Conservation (phyloP, 2,888 invertebrate species). For the Gordius sp. region DNA sequence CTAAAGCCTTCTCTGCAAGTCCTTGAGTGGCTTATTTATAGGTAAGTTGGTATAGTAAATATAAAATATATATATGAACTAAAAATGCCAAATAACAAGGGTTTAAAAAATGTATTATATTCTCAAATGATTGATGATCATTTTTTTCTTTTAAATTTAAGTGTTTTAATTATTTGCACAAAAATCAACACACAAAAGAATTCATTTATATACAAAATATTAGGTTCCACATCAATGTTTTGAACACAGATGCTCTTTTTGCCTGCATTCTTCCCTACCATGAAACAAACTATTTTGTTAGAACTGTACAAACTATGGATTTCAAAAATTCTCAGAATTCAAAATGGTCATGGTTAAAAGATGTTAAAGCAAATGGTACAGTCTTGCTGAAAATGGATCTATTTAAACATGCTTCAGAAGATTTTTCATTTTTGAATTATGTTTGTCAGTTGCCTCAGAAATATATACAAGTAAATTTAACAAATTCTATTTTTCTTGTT, state of each 20-base stretch:
- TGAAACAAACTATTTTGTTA: conserved; percentile 8
- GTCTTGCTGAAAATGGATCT: not conserved
- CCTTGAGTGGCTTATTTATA: conserved; percentile 5
- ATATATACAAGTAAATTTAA: conserved; percentile 4
- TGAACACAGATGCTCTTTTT: not conserved
- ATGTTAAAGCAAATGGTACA: not conserved
- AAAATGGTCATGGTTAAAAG: conserved; percentile 11
- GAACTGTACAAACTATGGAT: not conserved
- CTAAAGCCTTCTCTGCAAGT: conserved; percentile 3
- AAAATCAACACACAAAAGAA: too few relatives aligned
- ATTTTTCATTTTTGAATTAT: conserved; percentile 1
- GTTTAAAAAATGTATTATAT: too few relatives aligned
- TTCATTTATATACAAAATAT: too few relatives aligned
- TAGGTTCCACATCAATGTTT: not conserved
- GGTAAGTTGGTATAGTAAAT: not conserved
- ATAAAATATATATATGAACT: too few relatives aligned
- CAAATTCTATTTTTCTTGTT: too few relatives aligned
- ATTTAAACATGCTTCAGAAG: not conserved
- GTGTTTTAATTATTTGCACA: too few relatives aligned
- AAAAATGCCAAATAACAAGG: too few relatives aligned
- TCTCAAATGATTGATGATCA: too few relatives aligned
- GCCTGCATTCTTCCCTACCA: not conserved
- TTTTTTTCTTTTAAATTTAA: too few relatives aligned
- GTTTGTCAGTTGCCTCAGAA: not conserved
- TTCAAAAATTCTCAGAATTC: not conserved